Evolutionary conservation across 2,113 vertebrate species (phyloP).

Genomic region (Columbina picui): DNA sequence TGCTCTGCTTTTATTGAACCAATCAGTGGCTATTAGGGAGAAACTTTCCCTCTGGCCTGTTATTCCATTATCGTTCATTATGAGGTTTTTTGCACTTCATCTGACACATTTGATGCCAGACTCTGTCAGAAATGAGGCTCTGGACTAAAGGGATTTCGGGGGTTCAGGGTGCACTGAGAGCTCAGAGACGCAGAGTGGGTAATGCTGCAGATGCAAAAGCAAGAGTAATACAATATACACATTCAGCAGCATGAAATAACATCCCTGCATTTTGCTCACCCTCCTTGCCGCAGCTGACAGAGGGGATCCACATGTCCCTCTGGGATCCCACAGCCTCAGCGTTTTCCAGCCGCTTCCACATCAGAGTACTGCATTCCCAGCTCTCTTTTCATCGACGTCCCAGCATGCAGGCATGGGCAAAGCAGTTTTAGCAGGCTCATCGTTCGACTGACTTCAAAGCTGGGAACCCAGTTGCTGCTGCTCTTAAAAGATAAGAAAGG

Average conservation of each 20-base stretch:
- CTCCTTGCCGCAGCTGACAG: background rate
- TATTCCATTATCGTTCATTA: background rate
- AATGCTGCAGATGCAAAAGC: background rate
- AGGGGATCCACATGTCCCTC: background rate
- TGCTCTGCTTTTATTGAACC: conserved; percentile 24
- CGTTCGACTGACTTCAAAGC: conserved; percentile 44
- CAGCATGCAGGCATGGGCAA: background rate
- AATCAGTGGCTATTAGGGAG: background rate
- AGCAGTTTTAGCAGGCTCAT: conserved; percentile 19
- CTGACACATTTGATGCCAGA: background rate
- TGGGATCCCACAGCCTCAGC: background rate
- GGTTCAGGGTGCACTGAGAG: background rate
- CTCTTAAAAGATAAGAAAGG: conserved; percentile 24
- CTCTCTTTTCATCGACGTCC: background rate
- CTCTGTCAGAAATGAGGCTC: background rate
- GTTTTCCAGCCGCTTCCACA: background rate
- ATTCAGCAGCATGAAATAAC: background rate
- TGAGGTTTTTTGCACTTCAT: background rate
- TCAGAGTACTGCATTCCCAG: background rate
- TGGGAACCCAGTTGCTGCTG: background rate
- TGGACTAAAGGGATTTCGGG: rapidly evolving
- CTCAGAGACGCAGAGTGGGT: background rate
- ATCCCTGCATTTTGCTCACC: background rate
- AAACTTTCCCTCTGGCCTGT: conserved; percentile 9
- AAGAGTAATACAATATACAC: background rate